Percentiles rank a stretch among this genome's conserved stretches.
phyloP scores from a whole-genome alignment of 2,113 vertebrate genomes.

The Nycticorax nycticorax region DNA sequence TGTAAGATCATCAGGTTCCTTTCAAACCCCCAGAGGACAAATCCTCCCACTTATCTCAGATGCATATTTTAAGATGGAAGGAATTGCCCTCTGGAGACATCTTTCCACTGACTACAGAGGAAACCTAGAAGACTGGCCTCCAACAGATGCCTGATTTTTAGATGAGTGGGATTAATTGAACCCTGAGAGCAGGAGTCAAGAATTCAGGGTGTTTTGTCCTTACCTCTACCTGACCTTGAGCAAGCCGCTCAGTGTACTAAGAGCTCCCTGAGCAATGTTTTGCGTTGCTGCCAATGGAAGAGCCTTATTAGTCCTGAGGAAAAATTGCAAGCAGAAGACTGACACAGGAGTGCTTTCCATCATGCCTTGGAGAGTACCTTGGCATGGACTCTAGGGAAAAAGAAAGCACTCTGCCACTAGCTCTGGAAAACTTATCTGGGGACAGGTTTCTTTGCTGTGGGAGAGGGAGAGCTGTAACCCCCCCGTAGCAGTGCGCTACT shows the following conservation, averaged over 20 bases:
- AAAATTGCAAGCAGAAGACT: not conserved
- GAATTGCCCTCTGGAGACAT: slow-evolving; percentile 11
- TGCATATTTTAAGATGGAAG: not conserved
- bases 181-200: slow-evolving; percentile 19
- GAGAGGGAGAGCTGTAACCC: not conserved
- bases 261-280: not conserved
- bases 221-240: slow-evolving; percentile 27
- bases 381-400: not conserved
- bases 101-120: not conserved
- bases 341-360: not conserved
- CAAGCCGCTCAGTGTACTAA: not conserved
- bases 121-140: not conserved
- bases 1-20: not conserved
- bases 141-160: slow-evolving; percentile 14
- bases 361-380: not conserved
- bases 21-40: not conserved
- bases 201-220: slow-evolving; percentile 26
- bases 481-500: rapidly evolving
- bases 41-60: slow-evolving; percentile 26
- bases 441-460: not conserved
- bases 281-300: not conserved
- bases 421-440: not conserved
- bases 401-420: not conserved
- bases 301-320: not conserved
- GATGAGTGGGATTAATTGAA: slow-evolving; percentile 19